Base-by-base conservation (phyloP, 2,113 vertebrate genomes). In the Osmerus mordax region DNA sequence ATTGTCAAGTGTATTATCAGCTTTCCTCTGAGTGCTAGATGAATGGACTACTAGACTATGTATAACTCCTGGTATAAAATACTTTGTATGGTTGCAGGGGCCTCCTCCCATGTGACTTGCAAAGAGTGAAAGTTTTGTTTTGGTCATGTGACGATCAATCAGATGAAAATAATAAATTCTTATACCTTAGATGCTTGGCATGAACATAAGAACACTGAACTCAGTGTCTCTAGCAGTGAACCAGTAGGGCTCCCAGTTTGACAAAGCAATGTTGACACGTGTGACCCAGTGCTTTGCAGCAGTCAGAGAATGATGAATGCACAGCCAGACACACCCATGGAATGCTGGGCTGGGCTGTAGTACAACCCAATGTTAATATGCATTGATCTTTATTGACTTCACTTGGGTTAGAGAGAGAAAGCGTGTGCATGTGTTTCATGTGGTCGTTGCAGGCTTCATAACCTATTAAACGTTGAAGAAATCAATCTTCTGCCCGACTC, bases 261-360 rank as follows among this genome's bases (percentile, higher is more conserved):
- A 76, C 74, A 56, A 19, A 56, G 55, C n/a, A 59, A 51, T 6
- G 56, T 61, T 84, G 82, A 86, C 80, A 86, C 65, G 61, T 66
- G 59, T 88, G 82, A 84, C 83, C 80, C 72, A 81, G 73, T 77
- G 51, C 25, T 41, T 69, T 55, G 73, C 60, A 62, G 65, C 29
- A 28, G 58, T 56, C 66, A 71, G 72, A 73, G 61, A 41, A n/a
- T 36, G 32, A 36, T 36, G 32, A 47, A 28, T 36, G 32, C 32
- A 32, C 64, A 65, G 36, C 16, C 64, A 65, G 19, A 62, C 60
- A 25, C 19, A 62, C 60, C 25, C 28, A 18, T 36, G 71, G 75
- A 78, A 73, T 53, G 54, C 71, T 54, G 71, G 85, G 65, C 51
- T 74, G 41, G 41, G 41, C 41, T 47, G 65, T 19, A 56, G 14